A percentile compares a stretch with the other conserved stretches of the same genome.
These are phyloP conservation scores for Rana temporaria DNA, from an alignment of 2,113 vertebrate species.

Conservation along the genomic window DNA sequence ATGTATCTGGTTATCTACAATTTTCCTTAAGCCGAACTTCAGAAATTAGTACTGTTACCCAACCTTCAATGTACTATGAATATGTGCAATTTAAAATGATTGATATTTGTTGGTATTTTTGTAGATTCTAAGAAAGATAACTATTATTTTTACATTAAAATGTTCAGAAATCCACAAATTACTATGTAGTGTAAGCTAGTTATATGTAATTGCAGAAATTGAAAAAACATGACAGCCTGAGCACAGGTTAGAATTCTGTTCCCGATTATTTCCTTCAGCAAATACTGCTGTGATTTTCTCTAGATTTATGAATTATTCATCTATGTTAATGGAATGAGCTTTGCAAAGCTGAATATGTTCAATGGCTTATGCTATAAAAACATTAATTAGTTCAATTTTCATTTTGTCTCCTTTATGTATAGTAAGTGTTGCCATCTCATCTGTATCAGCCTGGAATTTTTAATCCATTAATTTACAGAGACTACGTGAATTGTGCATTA, in stretches of 20 bases:
- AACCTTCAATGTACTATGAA: neutral
- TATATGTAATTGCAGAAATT: conserved; percentile 40
- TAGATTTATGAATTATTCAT: conserved; percentile 60
- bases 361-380: conserved; percentile 60
- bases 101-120: conserved; percentile 12
- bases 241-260: conserved; percentile 45
- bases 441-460: conserved; percentile 51
- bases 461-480: conserved; percentile 51
- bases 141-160: conserved; percentile 42
- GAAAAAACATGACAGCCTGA: conserved; percentile 48
- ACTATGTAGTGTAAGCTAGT: conserved; percentile 24
- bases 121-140: conserved; percentile 41
- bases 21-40: neutral
- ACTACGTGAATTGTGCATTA: conserved; percentile 43
- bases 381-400: conserved; percentile 60
- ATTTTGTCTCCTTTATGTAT: conserved; percentile 54
- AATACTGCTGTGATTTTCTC: conserved; percentile 49
- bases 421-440: conserved; percentile 55
- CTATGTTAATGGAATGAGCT: conserved; percentile 55
- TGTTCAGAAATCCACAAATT: conserved; percentile 30
- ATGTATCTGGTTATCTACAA: neutral
- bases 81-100: conserved; percentile 7
- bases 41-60: neutral
- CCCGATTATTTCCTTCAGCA: conserved; percentile 54
- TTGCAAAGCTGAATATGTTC: conserved; percentile 60